Evolutionary conservation across 2,888 invertebrate genomes (phyloP), one percentile per base, ranked within the genome.

Genomic region (Vandiemenella viatica): DNA sequence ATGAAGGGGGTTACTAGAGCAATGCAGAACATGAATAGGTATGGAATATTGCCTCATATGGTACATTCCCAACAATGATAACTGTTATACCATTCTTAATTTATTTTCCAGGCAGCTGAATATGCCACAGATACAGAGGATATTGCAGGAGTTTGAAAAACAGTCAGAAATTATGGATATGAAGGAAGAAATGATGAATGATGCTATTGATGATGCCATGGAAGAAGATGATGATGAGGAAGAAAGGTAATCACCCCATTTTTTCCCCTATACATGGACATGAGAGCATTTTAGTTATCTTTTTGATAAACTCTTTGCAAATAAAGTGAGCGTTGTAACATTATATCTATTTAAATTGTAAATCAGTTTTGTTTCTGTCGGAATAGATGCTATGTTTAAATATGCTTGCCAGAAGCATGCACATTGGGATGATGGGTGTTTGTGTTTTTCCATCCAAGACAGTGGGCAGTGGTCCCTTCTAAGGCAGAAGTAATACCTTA

Each of bases 141-240:
- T 99, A 51, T 75, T 89, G 58, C 82, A 89, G 71, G 96, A 97
- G 64, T 98, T 99, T 69, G 98, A 99, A 69, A 97, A 96, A 64
- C 97, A 98, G 66, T 91, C 93, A 0, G 97, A 98, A 70, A 95
- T 99, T 48, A 99, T 99, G 98, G 97, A 99, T 65, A 99, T 99
- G 97, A 98, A 98, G 65, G 97, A 99, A 67, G 98, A 99, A 70
- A 92, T 99, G 79, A 98, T 98, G 83, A 95, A 91, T 65, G 98
- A 98, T 68, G 96, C 93, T 44, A 97, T 99, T 62, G 98, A 98
- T 67, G 98, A 98, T 71, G 98, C 97, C 1, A 93, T 99, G 86
- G 97, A 91, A 60, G 97, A 89, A 55, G 97, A 95, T 63, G 95
- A 83, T 42, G 98, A 99, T 64, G 95, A 96, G 65, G 95, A 96